These are phyloP conservation scores for Andricus grossulariae DNA, from an alignment of 1,140 invertebrate species.

Conservation along the genomic window DNA sequence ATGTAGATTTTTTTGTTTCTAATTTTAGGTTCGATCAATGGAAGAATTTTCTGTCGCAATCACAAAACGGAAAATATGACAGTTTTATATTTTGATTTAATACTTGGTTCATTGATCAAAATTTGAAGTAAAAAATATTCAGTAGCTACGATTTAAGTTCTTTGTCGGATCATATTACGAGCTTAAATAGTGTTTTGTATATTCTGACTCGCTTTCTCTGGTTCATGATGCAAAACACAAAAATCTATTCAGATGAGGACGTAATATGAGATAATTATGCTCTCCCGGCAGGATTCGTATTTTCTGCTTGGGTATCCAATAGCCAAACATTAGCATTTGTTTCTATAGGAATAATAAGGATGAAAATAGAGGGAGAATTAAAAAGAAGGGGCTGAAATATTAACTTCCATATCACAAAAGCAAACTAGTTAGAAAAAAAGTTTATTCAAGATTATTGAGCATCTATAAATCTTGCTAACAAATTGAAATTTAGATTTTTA, in stretches of 20 bases:
- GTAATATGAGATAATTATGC: constrained; percentile 30
- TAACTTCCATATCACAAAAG: background rate
- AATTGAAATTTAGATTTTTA: too few relatives aligned
- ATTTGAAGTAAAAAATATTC: background rate
- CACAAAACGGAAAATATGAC: too few relatives aligned
- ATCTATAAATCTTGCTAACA: background rate
- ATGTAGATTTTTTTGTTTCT: too few relatives aligned
- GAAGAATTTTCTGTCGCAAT: too few relatives aligned
- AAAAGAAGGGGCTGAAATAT: constrained; percentile 10
- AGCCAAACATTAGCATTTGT: constrained; percentile 26
- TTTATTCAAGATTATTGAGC: background rate
- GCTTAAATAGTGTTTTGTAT: constrained; percentile 27
- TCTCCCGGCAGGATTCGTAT: constrained; percentile 12
- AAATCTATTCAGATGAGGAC: constrained; percentile 27
- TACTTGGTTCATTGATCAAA: too few relatives aligned
- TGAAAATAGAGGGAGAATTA: constrained; percentile 2
- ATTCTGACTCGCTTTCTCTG: constrained; percentile 14
- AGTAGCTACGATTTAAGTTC: constrained; percentile 14
- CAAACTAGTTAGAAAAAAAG: background rate
- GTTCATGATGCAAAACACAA: constrained; percentile 25
- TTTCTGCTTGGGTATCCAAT: constrained; percentile 17
- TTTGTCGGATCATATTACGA: constrained; percentile 11
- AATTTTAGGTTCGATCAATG: too few relatives aligned
- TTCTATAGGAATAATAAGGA: constrained; percentile 25
- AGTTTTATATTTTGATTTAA: too few relatives aligned